Evolutionary conservation across 1,140 invertebrate species (phyloP), one percentile per base, ranked within the genome.

Genomic region (Plutomurus gul): DNA sequence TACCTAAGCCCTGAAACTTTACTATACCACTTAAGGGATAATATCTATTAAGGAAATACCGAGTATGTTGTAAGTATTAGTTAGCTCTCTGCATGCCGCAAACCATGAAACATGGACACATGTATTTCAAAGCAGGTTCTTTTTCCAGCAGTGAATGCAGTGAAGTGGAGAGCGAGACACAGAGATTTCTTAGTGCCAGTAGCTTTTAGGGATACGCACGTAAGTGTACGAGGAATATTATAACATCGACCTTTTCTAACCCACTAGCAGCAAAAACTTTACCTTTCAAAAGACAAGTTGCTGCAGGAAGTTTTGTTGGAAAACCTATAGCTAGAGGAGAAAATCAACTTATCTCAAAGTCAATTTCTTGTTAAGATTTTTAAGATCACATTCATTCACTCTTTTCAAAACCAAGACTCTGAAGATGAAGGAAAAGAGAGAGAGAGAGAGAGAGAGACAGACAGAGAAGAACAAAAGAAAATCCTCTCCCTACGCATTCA

Each of bases 321-420:
- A 65, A 65, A 65, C 56, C 56, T 65, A 65, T 65, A 65, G 56
- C 56, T 30, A 65, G 56, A 65, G 36, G 56, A 65, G 25, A 65
- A 65, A 60, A 65, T 25, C 56, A 65, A 65, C 30, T 65, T 30
- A 65, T 36, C 56, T 30, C 56, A 33, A 30, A 30, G 27, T 27
- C 56, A 30, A 60, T 60, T 60, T 27, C 51, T 33, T 65, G 25
- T n/a, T 65, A 25, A 65, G 56, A 65, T 65, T 65, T 65, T 65
- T 65, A 65, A 65, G 56, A 65, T 36, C 30, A 30, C 27, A 65
- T 65, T 65, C 56, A 65, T 65, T 65, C 56, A 65, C 56, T 65
- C 56, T 65, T 65, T n/a, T 65, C 25, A 65, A 65, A 65, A 65
- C 36, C 18, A 11, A 51, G 47, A 51, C 47, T 22, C 25, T n/a